phyloP scores from a whole-genome alignment of 2,797 vertebrate species.

The Eidolon dupreanum region DNA sequence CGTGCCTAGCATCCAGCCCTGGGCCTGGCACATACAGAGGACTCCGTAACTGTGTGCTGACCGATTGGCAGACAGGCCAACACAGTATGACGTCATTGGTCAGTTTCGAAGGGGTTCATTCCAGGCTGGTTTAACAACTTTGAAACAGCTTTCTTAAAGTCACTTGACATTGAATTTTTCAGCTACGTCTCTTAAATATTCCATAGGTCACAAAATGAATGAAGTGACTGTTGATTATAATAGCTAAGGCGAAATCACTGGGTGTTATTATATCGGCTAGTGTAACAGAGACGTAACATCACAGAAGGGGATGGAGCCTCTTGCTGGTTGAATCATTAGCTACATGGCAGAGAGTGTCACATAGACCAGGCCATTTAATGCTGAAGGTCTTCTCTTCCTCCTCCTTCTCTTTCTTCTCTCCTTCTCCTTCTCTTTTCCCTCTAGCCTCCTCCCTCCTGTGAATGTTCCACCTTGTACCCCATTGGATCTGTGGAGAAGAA shows the following conservation, averaged over 20 bases:
- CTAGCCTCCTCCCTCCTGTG: no score
- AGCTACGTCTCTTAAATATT: background rate
- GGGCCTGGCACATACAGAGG: background rate
- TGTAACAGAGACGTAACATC: background rate
- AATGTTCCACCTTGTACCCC: no score
- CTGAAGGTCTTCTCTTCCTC: background rate
- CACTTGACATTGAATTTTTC: background rate
- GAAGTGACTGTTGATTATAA: background rate
- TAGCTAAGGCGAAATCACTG: background rate
- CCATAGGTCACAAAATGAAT: background rate
- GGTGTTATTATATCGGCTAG: background rate
- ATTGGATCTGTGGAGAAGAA: background rate
- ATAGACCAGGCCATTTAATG: background rate
- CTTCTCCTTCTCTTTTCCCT: background rate
- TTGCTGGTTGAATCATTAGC: background rate
- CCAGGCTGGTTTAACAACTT: background rate
- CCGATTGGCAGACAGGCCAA: background rate
- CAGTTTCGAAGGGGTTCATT: background rate
- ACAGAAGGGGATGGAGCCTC: background rate
- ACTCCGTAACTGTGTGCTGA: background rate
- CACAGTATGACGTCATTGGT: rapidly evolving
- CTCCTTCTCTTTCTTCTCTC: background rate
- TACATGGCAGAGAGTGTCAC: background rate
- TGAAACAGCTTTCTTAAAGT: background rate
- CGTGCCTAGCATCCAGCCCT: background rate